phyloP scores from a whole-genome alignment of 2,797 vertebrate species.

The Sebastes diaconus region DNA sequence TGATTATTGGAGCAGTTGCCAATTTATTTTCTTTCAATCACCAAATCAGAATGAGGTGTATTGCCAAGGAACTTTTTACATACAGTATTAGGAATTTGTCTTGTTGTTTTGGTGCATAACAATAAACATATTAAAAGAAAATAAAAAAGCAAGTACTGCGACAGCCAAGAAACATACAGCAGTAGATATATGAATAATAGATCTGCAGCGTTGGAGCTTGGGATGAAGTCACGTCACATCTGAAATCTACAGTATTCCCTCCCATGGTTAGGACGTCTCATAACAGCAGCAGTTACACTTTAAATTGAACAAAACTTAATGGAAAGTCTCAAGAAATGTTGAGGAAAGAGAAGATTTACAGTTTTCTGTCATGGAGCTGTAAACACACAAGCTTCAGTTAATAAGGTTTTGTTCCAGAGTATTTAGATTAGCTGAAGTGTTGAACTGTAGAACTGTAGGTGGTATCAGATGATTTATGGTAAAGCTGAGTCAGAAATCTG shows the following conservation, averaged over 20 bases:
- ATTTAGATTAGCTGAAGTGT: constrained; percentile 3
- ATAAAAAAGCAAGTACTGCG: no score
- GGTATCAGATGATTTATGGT: neutral
- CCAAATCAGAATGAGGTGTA: no score
- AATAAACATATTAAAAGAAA: no score
- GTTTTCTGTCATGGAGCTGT: neutral
- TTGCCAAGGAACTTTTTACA: no score
- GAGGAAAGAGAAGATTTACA: neutral
- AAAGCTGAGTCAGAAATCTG: neutral
- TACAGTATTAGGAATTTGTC: no score
- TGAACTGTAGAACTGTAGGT: neutral
- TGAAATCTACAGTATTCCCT: neutral
- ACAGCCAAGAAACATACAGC: no score
- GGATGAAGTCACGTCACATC: neutral
- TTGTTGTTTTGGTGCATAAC: no score
- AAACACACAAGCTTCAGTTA: neutral
- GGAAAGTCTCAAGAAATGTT: neutral
- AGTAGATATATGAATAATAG: neutral
- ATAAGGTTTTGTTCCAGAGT: neutral
- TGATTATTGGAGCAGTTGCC: no score
- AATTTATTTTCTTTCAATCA: no score
- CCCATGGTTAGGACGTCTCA: neutral
- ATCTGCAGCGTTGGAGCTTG: neutral
- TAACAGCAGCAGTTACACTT: neutral
- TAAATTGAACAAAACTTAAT: neutral